A percentile compares a stretch with the other conserved stretches of the same genome.
phyloP scores from a whole-genome alignment of 2,797 vertebrate genomes.

The Syndactyla subalaris region DNA sequence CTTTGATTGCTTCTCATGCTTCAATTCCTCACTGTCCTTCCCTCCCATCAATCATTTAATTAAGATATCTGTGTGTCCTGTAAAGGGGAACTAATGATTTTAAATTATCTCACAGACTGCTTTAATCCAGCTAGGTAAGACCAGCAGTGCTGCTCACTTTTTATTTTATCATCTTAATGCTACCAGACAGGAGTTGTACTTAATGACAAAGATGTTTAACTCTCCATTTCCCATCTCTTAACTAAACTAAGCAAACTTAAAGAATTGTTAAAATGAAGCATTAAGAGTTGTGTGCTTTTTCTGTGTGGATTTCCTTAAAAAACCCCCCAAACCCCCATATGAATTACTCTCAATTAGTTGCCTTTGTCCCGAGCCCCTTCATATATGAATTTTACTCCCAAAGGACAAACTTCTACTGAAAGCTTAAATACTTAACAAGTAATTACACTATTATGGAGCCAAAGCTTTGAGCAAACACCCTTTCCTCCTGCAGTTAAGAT shows the following conservation, averaged over 20 bases:
- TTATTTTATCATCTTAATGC: neutral
- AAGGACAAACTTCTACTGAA: neutral
- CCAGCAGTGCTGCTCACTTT: neutral
- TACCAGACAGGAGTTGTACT: neutral
- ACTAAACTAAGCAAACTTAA: constrained; percentile 4
- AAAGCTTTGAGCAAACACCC: neutral
- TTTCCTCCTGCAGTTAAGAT: neutral
- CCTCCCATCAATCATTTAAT: neutral
- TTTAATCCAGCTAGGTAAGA: neutral
- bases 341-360: neutral
- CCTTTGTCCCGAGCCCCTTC: neutral
- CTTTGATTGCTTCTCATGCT: neutral
- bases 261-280: neutral
- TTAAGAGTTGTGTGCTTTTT: neutral
- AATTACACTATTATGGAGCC: neutral
- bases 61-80: neutral
- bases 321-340: neutral
- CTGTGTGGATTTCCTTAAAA: neutral
- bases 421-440: neutral
- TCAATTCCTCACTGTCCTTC: neutral
- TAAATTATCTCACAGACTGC: neutral
- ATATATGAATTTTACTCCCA: neutral
- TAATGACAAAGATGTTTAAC: neutral
- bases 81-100: neutral
- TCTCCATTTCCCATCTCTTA: neutral